Evolutionary conservation across 1,140 invertebrate genomes (phyloP).

Genomic region (Diuraphis noxia): DNA sequence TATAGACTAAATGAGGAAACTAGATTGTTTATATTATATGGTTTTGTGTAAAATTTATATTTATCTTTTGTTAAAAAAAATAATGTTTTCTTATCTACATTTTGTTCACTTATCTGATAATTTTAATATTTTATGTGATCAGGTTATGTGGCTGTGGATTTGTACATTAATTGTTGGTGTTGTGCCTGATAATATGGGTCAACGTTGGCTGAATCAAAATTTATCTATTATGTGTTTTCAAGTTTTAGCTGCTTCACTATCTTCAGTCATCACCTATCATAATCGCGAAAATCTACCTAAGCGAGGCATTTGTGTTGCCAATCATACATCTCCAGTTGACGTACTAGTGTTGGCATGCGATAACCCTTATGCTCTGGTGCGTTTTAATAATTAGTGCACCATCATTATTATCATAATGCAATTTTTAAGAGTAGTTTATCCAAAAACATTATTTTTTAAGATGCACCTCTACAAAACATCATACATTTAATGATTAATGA

Average conservation of each 20-base stretch:
- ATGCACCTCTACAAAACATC: not conserved
- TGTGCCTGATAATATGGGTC: conserved; percentile 74
- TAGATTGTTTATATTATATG: not conserved
- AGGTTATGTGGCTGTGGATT: conserved; percentile 82
- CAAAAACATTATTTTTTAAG: not conserved
- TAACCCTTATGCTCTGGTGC: conserved; percentile 96
- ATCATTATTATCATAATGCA: conserved; percentile 42
- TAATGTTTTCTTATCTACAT: not conserved
- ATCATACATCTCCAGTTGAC: conserved; percentile 99
- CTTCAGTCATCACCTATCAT: conserved; percentile 88
- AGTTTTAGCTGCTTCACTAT: conserved; percentile 82
- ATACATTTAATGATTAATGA: not conserved
- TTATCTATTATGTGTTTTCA: conserved; percentile 87
- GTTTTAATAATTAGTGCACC: conserved; percentile 59
- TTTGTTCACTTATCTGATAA: not conserved
- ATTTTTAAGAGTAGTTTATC: conserved; percentile 26
- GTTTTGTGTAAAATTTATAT: not conserved
- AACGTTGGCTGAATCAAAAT: conserved; percentile 76
- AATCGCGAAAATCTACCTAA: conserved; percentile 79
- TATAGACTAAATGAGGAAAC: not conserved
- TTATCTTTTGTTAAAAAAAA: not conserved
- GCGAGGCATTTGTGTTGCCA: conserved; percentile 95
- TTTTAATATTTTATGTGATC: conserved; percentile 56
- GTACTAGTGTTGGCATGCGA: conserved; percentile 96
- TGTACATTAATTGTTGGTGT: conserved; percentile 84